phyloP scores from a whole-genome alignment of 2,888 invertebrate species.

The Congeria kusceri region DNA sequence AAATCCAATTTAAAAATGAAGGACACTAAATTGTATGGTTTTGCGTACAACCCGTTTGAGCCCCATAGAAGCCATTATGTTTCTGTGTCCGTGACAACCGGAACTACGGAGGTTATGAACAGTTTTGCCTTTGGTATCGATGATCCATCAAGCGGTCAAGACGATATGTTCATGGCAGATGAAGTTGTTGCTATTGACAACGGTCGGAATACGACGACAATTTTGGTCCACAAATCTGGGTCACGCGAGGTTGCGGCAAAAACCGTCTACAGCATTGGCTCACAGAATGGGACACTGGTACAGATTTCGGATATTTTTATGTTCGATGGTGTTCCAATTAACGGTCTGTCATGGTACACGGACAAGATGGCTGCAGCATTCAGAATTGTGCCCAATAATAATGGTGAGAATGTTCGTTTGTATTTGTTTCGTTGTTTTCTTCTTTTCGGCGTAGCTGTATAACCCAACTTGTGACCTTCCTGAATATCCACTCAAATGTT shows the following conservation, averaged over 20 bases:
- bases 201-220: slow-evolving; percentile 45
- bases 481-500: too few relatives aligned
- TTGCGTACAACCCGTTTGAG: slow-evolving; percentile 65
- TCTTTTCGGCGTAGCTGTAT: too few relatives aligned
- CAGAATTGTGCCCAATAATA: slow-evolving; percentile 51
- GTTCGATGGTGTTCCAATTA: slow-evolving; percentile 49
- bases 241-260: slow-evolving; percentile 58
- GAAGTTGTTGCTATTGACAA: slow-evolving; percentile 57
- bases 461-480: too few relatives aligned
- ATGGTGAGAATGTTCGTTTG: too few relatives aligned
- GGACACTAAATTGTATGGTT: slow-evolving; percentile 49
- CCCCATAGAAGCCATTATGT: slow-evolving; percentile 53
- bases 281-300: slow-evolving; percentile 60
- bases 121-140: slow-evolving; percentile 63
- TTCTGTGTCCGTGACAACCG: slow-evolving; percentile 51
- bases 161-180: slow-evolving; percentile 55
- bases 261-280: slow-evolving; percentile 51
- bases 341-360: slow-evolving; percentile 54
- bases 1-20: not conserved
- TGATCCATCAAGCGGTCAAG: slow-evolving; percentile 3
- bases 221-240: slow-evolving; percentile 48
- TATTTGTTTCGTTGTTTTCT: too few relatives aligned
- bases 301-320: slow-evolving; percentile 43
- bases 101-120: slow-evolving; percentile 42
- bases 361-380: slow-evolving; percentile 57